Evolutionary conservation across 2,888 invertebrate genomes (phyloP), one percentile per base, ranked within the genome.

Genomic region (Serripes groenlandicus): DNA sequence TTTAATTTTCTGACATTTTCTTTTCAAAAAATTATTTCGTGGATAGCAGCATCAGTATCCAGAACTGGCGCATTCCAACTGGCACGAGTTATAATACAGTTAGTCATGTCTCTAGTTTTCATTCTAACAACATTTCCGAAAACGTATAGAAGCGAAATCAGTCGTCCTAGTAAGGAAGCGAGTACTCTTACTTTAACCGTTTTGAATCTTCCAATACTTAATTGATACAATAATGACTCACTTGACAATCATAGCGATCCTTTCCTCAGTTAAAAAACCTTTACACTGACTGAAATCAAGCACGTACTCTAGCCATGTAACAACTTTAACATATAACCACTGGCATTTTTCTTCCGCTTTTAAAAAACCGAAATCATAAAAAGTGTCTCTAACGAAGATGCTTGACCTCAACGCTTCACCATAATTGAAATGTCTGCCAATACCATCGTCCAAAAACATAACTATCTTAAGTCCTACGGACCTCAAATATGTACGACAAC

Each of bases 401-500:
- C 62, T 62, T 7, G 11, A 30, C 32, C 7, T 5, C 18, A 71
- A 49, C 0, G 81, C 81, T 30, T 73, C 28, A 4, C 32, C 58
- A 2, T 30, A 72, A 32, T 26, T 42, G 4, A 34, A 23, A 23
- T 49, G 26, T 0, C 78, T 82, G 0, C 77, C 76, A 5, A 82
- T 70, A 28, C 83, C 78, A 58, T 83, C 81, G 32, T 83, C 86
- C 37, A 86, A 52, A 75, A 80, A 87, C 37, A 82, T 73, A 21
- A 84, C 62, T 3, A 84, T 37, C 4, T 56, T 79, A 30, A 69
- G 68, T 28, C 80, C 76, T 28, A 54, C 15, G 58, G 69, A 49
- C 28, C 86, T 70, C 75, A 78, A 75, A 52, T 75, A 60, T 7
- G 74, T 37, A 87, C 76, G n/a, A 79, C 58, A 0, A 74, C 79